Evolutionary conservation across 2,113 vertebrate genomes (phyloP).

Genomic region (Balaeniceps rex): DNA sequence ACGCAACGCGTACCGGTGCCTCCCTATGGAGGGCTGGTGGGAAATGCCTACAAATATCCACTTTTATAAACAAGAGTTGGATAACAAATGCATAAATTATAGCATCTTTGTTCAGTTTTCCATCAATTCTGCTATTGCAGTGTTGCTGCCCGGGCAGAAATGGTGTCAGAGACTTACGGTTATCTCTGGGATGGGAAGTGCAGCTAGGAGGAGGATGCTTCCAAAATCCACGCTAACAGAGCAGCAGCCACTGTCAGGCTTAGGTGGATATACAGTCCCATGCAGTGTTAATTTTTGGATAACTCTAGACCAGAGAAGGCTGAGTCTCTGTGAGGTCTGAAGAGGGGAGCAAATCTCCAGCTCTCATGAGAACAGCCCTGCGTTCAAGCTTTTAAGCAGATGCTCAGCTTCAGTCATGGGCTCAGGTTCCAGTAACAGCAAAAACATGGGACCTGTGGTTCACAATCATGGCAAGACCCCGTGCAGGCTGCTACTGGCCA

Average conservation of each 20-base stretch:
- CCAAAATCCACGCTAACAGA: background rate
- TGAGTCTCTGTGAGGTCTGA: background rate
- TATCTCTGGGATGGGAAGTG: background rate
- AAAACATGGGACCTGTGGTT: background rate
- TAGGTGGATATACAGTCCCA: background rate
- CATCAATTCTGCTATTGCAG: background rate
- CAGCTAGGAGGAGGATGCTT: background rate
- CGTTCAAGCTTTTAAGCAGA: background rate
- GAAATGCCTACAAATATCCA: background rate
- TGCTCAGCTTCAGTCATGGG: background rate
- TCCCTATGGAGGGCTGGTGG: background rate
- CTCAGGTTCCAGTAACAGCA: background rate
- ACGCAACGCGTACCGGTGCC: background rate
- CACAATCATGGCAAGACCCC: accelerated
- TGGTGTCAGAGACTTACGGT: background rate
- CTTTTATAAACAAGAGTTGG: background rate
- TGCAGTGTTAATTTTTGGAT: background rate
- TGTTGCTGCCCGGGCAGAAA: background rate
- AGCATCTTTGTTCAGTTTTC: background rate
- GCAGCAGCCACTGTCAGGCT: background rate
- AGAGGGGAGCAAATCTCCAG: background rate
- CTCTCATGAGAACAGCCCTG: background rate
- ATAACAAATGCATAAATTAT: background rate
- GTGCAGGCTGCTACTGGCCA: background rate
- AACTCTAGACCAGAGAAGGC: background rate